phyloP scores from a whole-genome alignment of 2,888 invertebrate genomes.

The Icerya purchasi region DNA sequence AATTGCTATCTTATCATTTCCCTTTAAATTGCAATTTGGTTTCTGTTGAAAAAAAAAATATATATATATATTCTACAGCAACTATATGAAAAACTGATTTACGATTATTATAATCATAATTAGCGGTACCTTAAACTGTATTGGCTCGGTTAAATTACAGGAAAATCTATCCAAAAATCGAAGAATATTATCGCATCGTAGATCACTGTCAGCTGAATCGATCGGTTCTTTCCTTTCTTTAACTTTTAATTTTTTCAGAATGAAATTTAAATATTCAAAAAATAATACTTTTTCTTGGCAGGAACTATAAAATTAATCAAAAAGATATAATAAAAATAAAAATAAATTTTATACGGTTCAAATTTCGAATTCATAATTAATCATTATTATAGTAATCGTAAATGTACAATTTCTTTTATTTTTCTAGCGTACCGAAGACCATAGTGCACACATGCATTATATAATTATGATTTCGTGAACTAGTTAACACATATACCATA shows the following conservation, averaged over 20 bases:
- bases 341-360: too few relatives aligned
- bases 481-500: too few relatives aligned
- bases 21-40: constrained; percentile 46
- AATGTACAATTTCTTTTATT: too few relatives aligned
- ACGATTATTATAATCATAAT: too few relatives aligned
- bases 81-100: too few relatives aligned
- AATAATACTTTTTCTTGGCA: constrained; percentile 49
- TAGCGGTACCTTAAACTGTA: constrained; percentile 36
- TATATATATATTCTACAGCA: too few relatives aligned
- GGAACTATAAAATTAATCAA: constrained; percentile 27
- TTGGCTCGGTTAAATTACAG: constrained; percentile 45
- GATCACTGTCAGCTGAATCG: constrained; percentile 7
- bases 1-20: constrained; percentile 62
- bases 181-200: constrained; percentile 4
- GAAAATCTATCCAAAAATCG: constrained; percentile 52
- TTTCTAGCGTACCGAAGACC: too few relatives aligned
- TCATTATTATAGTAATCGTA: too few relatives aligned
- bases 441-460: too few relatives aligned
- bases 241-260: constrained; percentile 38
- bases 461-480: too few relatives aligned
- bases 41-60: constrained; percentile 28
- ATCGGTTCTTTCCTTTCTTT: not conserved
- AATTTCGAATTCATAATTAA: too few relatives aligned
- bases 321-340: constrained; percentile 6
- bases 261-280: constrained; percentile 49